Base-by-base conservation (phyloP, 2,888 invertebrate species). In the Penaeus monodon region DNA sequence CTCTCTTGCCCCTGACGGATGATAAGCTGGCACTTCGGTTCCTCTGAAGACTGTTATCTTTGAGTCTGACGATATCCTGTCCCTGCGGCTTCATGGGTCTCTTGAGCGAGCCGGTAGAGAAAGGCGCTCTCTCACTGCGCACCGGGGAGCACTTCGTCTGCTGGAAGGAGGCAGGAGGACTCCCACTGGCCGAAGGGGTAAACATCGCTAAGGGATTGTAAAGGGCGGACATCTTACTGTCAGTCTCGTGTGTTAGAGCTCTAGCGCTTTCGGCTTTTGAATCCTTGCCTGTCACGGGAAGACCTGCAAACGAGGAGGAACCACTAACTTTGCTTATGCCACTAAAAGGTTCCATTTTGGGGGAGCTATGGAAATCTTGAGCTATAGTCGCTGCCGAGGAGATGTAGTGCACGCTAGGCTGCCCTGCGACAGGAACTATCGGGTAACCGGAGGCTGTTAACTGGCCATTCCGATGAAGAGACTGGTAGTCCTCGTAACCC, bases 201-300 rank as follows among this genome's bases (percentile, higher is more conserved):
- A 86, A 74, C 70, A 86, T 63, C 63, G 86, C 76, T 73, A 86
- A 57, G 17, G 86, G 86, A 74, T 86, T 86, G 86, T 86, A 86
- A 63, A 86, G 49, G n/a, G 82, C 82, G 14, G 86, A 86, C 86
- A 86, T 86, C 49, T 86, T 86, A 57, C 76, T 49, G 38, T 76
- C 76, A 44, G 49, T 22, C 22, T 81, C 81, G 22, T 73, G 64
- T 24, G 57, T 22, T 66, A 38, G 70, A 12, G 24, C 70, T 0
- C 78, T 68, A n/a, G 27, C 74, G 20, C 57, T 68, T 27, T 33
- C 77, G 2, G 81, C 82, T 81, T 86, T 86, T 27, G 44, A 10
- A 44, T 44, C 44, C 10, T 44, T 44, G 44, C 44, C 44, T 6
- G 38, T 57, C 29, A 49, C n/a, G n/a, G 81, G 68, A 63, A 86